Base-by-base conservation (phyloP, 2,113 vertebrate genomes). In the Sitta europaea region DNA sequence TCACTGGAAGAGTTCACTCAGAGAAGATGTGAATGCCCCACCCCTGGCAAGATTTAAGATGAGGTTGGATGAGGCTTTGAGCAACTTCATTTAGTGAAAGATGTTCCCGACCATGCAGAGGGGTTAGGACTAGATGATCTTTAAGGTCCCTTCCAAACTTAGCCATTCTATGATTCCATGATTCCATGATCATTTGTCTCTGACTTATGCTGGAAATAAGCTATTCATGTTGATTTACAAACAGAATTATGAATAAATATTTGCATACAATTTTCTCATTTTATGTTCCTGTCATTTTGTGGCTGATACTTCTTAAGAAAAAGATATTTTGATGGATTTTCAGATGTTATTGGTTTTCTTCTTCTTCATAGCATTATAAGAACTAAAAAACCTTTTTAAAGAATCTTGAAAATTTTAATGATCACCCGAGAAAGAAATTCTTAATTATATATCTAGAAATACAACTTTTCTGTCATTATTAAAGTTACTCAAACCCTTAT, bases 101-200 rank as follows among this genome's bases (percentile, higher is more conserved):
- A 9, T 21, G 6, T 40, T 3, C 19, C 17, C 42, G 8, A 4
- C 5, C 1, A 7, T 45, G 14, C 17, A 47, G 14, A 6, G 4
- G 8, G 1, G 1, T 1, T 33, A 45, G 8, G 5, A 23, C 16
- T 21, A 22, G 11, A 12, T n/a, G 14, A 9, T n/a, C 27, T n/a
- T 33, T 66, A 66, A 29, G 4, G 24, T 58, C 21, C 5, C 11
- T 63, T 48, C 28, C 38, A 76, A 88, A 6, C 2, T 10, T 76
- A 67, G 11, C 1, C 3, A 19, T 71, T 53, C 20, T 31, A 12
- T 66, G 61, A 53, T 59, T 59, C 15, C 15, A 13, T 42, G 12
- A 21, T 51, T 87, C 28, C 19, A 13, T 54, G 40, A 50, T 81
- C 4, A 28, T 18, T 57, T 51, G 8, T 51, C 55, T 55, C 50